phyloP scores from a whole-genome alignment of 2,888 invertebrate genomes.

The Tipula lateralis region DNA sequence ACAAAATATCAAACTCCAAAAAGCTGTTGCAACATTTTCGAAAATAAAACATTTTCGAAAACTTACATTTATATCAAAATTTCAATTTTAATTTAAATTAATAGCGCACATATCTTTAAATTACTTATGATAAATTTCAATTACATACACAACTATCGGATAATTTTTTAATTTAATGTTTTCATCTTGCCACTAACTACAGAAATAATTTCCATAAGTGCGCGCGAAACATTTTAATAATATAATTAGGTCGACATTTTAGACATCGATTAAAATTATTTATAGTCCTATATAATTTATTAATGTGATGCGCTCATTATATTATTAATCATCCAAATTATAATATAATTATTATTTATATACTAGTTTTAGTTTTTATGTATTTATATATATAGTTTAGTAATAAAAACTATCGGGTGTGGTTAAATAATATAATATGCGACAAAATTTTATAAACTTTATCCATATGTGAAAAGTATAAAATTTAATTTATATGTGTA shows the following conservation, averaged over 20 bases:
- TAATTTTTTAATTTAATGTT: neutral
- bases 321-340: neutral
- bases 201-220: neutral
- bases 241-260: neutral
- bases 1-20: too few relatives aligned
- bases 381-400: neutral
- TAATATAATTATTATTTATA: neutral
- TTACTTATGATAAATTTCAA: neutral
- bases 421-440: neutral
- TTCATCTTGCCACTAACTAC: neutral
- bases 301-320: neutral
- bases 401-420: neutral
- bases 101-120: neutral
- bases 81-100: neutral
- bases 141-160: neutral
- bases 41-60: neutral
- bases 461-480: neutral
- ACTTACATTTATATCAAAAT: neutral
- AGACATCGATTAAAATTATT: neutral
- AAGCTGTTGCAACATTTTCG: too few relatives aligned
- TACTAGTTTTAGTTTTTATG: too few relatives aligned
- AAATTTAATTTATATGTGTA: neutral
- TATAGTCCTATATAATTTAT: neutral
- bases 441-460: neutral
- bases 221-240: neutral